Conservation (phyloP, 2,888 invertebrate genomes). For the Pseudococcus longispinus region DNA sequence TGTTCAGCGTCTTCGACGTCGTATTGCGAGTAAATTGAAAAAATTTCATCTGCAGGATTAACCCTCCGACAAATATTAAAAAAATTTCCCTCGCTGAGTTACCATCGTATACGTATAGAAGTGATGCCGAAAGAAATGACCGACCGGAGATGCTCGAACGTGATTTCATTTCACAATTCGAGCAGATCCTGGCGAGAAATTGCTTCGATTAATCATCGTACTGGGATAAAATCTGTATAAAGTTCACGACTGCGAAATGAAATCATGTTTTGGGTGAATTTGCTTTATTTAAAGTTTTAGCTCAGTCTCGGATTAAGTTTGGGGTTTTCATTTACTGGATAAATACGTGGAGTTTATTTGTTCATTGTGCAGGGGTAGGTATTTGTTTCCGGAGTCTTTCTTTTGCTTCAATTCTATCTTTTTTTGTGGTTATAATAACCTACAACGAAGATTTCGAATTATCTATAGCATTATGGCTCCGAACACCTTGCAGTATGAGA, state of each 20-base stretch:
- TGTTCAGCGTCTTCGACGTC: neutral
- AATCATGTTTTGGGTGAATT: no score
- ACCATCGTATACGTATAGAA: neutral
- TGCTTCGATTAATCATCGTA: neutral
- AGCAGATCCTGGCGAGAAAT: neutral
- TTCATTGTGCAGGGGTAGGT: neutral
- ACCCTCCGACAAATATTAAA: neutral
- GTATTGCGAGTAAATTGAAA: slow-evolving; percentile 1
- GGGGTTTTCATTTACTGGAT: no score
- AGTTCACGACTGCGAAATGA: no score
- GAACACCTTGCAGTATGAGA: neutral
- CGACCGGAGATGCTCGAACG: neutral
- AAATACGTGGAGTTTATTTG: no score
- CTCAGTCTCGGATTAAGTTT: no score
- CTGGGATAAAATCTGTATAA: neutral
- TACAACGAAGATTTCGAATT: neutral
- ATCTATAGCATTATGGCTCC: neutral
- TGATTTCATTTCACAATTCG: neutral
- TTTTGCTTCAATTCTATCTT: neutral
- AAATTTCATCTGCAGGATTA: slow-evolving; percentile 3
- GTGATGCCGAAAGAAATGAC: neutral
- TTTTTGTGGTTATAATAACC: neutral
- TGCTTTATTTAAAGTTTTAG: no score
- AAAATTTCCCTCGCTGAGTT: neutral
- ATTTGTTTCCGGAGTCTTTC: neutral